Base-by-base conservation (phyloP, 2,888 invertebrate species). In the Tipula vernalis region DNA sequence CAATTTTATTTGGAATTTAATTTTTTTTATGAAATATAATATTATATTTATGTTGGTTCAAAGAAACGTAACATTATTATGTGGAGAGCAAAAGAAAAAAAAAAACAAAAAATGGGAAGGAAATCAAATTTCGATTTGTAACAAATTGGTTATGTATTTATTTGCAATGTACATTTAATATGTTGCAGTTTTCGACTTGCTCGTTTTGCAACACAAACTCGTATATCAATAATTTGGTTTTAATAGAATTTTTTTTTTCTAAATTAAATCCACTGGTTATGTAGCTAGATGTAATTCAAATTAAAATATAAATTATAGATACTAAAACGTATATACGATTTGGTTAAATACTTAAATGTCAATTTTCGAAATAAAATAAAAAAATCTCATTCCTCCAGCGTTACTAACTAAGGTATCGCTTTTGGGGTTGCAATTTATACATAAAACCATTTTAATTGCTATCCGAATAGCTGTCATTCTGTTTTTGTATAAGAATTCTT, bases 51-150 rank as follows among this genome's bases (percentile, higher is more conserved):
- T 41, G 28, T 39, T 39, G 51, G 51, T 57, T 15, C 51, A 57
- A 57, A 57, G 15, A 15, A 51, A 44, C 3, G 10, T 44, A 44
- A 51, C 15, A 57, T n/a, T 57, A 15, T 57, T 57, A 28, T 28
- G 28, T 28, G 28, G 28, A 28, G 28, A 28, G 28, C 28, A 28
- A 28, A 28, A 28, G 2, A 28, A 28, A 1, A 28, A 28, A 2
- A n/a, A 15, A 15, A 15, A 71, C 28, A 71, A 3, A 4, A 71
- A 28, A 71, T 71, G 71, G 71, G 71, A 71, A 71, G 71, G 71
- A 71, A 71, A 71, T 71, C 71, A 71, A 71, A 71, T 71, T 71
- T 71, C 71, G 71, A 71, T 71, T 71, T 71, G 71, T 71, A 71
- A 18, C 71, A 71, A 71, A 71, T 71, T 71, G 71, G 71, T 28